These are phyloP conservation scores for Leucosticte australis DNA, from an alignment of 2,113 vertebrate genomes.

Conservation along the genomic window DNA sequence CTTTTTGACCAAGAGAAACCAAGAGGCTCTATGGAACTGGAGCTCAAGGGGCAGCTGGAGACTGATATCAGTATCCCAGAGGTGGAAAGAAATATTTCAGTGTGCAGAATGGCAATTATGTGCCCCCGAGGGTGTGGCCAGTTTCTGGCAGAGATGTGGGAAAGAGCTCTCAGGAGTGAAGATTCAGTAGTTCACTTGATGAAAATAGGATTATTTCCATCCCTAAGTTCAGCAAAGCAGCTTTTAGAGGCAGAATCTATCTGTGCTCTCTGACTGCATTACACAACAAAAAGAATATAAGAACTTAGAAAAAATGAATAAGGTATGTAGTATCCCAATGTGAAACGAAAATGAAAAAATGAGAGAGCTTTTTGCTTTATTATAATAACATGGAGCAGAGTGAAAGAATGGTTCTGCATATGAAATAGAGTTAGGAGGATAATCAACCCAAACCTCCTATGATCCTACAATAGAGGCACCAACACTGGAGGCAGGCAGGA, in stretches of 20 bases:
- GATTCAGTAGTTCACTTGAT: neutral
- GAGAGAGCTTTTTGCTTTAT: neutral
- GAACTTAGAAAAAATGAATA: neutral
- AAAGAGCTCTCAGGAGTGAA: neutral
- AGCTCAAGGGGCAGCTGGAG: neutral
- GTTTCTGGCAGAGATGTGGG: neutral
- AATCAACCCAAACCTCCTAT: conserved; percentile 6
- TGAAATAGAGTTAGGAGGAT: conserved; percentile 21
- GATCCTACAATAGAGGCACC: neutral
- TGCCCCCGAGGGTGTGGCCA: neutral
- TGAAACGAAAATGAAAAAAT: conserved; percentile 30
- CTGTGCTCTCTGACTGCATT: neutral
- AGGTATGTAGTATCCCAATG: neutral
- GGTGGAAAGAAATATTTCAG: neutral
- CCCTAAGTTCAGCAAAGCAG: neutral
- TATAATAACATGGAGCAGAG: neutral
- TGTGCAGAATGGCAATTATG: accelerated
- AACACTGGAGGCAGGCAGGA: neutral
- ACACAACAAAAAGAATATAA: neutral
- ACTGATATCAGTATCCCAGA: neutral
- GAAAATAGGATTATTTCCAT: neutral
- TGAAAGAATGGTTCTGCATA: conserved; percentile 22
- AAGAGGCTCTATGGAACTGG: neutral
- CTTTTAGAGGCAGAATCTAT: neutral
- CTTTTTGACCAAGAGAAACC: neutral